Conservation (phyloP, 2,797 vertebrate genomes). For the Coreius guichenoti region DNA sequence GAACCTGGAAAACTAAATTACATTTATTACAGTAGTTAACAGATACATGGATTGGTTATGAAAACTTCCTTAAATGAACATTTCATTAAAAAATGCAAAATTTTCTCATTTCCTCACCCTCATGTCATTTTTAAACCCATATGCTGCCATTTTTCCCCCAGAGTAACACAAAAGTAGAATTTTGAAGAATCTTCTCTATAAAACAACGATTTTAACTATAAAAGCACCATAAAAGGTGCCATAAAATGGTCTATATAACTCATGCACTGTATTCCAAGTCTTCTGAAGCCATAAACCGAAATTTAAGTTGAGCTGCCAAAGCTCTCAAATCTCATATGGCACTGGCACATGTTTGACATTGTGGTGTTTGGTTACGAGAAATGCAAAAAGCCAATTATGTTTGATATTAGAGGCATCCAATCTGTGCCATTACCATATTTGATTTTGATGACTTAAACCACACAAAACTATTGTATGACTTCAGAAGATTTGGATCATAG, state of each 20-base stretch:
- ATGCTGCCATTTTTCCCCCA: not conserved
- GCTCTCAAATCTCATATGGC: not conserved
- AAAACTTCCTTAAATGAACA: not conserved
- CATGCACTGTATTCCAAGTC: not conserved
- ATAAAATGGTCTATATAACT: constrained; percentile 25
- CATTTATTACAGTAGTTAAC: not conserved
- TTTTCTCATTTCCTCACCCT: not conserved
- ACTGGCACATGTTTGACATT: not conserved
- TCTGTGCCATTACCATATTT: not conserved
- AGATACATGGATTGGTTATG: not conserved
- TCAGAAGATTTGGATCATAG: not conserved
- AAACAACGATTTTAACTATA: not conserved
- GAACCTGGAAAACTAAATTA: constrained; percentile 1
- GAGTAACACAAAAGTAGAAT: not conserved
- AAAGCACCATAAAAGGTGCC: constrained; percentile 10
- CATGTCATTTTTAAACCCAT: not conserved
- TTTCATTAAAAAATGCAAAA: not conserved
- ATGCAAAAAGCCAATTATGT: not conserved
- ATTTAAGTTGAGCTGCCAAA: constrained; percentile 4
- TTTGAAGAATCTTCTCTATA: constrained; percentile 9
- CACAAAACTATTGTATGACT: not conserved
- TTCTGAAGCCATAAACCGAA: constrained; percentile 2
- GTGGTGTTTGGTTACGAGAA: not conserved
- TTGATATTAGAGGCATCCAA: not conserved
- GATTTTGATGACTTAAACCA: not conserved